A percentile compares a stretch with the other conserved stretches of the same genome.
These are phyloP conservation scores for Phrynocephalus versicolor DNA, from an alignment of 2,113 vertebrate species.

Conservation along the genomic window DNA sequence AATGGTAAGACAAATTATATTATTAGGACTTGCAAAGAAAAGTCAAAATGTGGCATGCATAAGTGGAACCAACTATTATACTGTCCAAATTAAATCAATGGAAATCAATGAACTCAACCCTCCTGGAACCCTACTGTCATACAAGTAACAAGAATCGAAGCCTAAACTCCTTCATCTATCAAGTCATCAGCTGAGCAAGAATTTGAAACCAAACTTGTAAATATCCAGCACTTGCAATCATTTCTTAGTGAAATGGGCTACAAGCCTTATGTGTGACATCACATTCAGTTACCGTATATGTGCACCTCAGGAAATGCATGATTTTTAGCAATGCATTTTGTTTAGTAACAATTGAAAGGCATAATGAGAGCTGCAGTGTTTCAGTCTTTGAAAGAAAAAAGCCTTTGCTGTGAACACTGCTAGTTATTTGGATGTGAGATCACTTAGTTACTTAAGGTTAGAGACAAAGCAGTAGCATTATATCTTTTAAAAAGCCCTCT, in stretches of 20 bases:
- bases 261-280: background rate
- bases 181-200: background rate
- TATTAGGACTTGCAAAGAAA: background rate
- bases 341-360: background rate
- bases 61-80: too few relatives aligned
- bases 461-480: background rate
- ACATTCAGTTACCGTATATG: background rate
- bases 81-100: background rate
- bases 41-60: background rate
- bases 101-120: background rate
- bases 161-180: background rate
- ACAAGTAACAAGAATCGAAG: background rate
- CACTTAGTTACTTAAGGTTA: background rate
- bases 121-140: too few relatives aligned
- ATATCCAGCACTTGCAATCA: background rate
- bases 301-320: background rate
- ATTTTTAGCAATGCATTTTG: background rate
- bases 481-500: background rate
- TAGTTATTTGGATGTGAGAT: background rate
- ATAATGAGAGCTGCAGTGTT: background rate
- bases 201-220: background rate
- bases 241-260: background rate
- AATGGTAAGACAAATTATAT: background rate
- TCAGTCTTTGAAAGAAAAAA: background rate
- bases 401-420: background rate